These are phyloP conservation scores for Rhineura floridana DNA, from an alignment of 2,113 vertebrate species.

Conservation along the genomic window DNA sequence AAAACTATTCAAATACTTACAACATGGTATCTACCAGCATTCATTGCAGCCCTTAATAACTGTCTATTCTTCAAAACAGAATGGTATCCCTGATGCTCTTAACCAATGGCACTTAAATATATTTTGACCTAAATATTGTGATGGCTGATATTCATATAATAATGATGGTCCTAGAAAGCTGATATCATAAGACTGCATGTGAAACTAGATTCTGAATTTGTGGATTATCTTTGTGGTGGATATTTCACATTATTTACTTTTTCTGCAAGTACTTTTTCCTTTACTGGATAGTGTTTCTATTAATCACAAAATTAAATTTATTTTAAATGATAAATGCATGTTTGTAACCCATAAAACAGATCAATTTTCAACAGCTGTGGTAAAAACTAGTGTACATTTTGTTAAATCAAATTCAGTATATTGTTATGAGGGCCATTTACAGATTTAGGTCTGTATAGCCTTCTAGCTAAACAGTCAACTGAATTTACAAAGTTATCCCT, in stretches of 20 bases:
- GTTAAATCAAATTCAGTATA: no score
- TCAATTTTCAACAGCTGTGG: background rate
- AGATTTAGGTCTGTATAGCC: no score
- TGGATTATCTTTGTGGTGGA: background rate
- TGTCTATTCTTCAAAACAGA: background rate
- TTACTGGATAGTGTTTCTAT: background rate
- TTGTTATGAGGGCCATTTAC: background rate
- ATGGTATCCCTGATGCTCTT: background rate
- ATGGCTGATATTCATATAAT: background rate
- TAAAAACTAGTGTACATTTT: background rate
- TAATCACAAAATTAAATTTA: background rate
- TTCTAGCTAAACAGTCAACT: no score
- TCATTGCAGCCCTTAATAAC: background rate
- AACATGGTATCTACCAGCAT: background rate
- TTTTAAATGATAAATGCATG: background rate
- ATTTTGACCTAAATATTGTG: background rate
- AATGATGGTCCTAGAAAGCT: background rate
- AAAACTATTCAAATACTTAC: slow-evolving; percentile 39
- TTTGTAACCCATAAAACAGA: background rate
- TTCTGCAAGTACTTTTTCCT: background rate
- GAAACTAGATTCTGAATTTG: background rate
- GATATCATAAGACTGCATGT: background rate
- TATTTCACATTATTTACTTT: background rate
- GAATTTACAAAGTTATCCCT: no score
- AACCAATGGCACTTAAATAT: background rate